Evolutionary conservation across 2,888 invertebrate species (phyloP).

Genomic region (Lasiommata megera): DNA sequence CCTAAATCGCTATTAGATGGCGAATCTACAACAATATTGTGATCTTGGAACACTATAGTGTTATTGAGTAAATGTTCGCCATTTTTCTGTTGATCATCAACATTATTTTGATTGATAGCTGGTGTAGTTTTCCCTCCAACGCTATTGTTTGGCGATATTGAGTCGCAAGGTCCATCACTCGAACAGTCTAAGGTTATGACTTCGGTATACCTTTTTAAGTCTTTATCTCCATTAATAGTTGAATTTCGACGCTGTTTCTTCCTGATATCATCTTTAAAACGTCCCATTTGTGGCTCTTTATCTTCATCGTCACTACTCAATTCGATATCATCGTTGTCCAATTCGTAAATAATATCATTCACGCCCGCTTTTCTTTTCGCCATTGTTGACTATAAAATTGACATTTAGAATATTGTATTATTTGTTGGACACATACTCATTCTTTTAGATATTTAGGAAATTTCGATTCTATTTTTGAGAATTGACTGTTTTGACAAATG

Average conservation of each 20-base stretch:
- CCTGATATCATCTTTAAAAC: constrained; percentile 40
- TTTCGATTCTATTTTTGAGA: neutral
- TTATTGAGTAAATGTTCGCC: constrained; percentile 21
- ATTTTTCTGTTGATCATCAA: constrained; percentile 30
- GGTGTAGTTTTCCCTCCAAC: constrained; percentile 66
- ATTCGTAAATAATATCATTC: constrained; percentile 75
- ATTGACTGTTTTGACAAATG: neutral
- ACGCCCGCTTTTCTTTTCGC: constrained; percentile 69
- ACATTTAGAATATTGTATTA: neutral
- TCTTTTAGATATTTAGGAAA: neutral
- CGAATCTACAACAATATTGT: constrained; percentile 62
- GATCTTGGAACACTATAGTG: constrained; percentile 57
- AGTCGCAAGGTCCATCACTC: constrained; percentile 38
- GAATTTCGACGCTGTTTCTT: constrained; percentile 35
- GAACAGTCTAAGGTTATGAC: constrained; percentile 44
- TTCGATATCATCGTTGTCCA: constrained; percentile 73
- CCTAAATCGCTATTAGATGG: constrained; percentile 58
- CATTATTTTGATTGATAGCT: constrained; percentile 36
- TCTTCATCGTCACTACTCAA: constrained; percentile 70
- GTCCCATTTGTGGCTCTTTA: constrained; percentile 59
- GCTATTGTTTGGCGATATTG: constrained; percentile 33
- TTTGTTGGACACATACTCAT: neutral
- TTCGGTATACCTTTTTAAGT: constrained; percentile 33
- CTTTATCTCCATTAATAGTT: constrained; percentile 35
- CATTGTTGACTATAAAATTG: constrained; percentile 43